phyloP scores from a whole-genome alignment of 2,113 vertebrate genomes.

The Protobothrops flavoviridis region DNA sequence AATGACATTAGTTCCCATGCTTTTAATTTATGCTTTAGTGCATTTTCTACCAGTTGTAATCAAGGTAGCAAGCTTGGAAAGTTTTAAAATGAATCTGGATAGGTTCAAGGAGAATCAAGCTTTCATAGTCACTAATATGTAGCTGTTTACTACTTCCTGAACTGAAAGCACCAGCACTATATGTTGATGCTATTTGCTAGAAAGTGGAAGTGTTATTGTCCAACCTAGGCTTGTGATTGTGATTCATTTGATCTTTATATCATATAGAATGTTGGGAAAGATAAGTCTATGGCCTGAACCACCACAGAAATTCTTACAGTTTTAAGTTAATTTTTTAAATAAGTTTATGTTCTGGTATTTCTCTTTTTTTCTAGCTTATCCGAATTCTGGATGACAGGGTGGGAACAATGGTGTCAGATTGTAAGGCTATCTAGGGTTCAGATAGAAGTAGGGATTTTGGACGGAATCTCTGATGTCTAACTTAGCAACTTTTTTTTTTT shows the following conservation, averaged over 20 bases:
- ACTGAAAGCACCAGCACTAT: neutral
- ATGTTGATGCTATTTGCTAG: neutral
- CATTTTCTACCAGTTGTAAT: neutral
- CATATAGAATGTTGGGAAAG: neutral
- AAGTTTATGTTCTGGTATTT: neutral
- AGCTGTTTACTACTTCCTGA: neutral
- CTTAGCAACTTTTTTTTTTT: neutral
- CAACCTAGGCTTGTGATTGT: neutral
- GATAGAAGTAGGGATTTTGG: neutral
- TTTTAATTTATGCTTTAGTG: neutral
- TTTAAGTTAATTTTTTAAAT: neutral
- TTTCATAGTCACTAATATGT: neutral
- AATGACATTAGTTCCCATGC: neutral
- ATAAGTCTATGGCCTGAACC: neutral
- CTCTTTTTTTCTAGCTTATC: neutral
- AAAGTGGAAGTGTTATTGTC: neutral
- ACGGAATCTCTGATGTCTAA: neutral
- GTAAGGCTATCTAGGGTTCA: constrained; percentile 20
- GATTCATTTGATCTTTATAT: neutral
- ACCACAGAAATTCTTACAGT: neutral
- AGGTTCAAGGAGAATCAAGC: neutral
- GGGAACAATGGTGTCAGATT: neutral
- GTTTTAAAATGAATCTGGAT: neutral
- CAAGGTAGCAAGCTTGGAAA: neutral
- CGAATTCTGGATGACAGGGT: neutral